Conservation (phyloP, 2,113 vertebrate genomes). For the Mixornis gularis region DNA sequence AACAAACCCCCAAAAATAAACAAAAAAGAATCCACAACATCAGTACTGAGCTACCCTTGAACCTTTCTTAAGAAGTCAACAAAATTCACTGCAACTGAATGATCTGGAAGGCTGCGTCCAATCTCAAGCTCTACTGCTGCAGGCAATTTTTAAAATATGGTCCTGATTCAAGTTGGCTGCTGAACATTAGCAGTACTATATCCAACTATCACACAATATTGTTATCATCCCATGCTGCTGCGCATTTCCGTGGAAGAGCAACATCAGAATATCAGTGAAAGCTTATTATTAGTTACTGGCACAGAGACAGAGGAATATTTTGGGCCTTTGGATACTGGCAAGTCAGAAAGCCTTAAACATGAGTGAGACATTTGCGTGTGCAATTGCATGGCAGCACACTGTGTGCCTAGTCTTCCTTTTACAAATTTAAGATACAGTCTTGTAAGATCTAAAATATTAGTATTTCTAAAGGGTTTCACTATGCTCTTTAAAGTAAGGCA, state of each 20-base stretch:
- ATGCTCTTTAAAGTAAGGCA: background rate
- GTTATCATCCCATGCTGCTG: background rate
- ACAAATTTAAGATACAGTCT: rapidly evolving
- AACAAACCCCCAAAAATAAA: background rate
- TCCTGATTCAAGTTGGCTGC: background rate
- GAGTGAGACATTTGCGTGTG: background rate
- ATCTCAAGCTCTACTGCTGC: background rate
- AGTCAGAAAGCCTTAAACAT: background rate
- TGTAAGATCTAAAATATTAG: background rate
- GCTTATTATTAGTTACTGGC: conserved; percentile 31
- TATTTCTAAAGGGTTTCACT: background rate
- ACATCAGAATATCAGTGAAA: conserved; percentile 38
- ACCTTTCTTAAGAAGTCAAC: background rate
- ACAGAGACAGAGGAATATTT: background rate
- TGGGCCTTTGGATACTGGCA: background rate
- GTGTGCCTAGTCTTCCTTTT: background rate
- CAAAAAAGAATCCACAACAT: background rate
- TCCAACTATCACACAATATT: background rate
- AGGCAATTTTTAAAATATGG: background rate
- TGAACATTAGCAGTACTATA: background rate
- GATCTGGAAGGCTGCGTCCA: background rate
- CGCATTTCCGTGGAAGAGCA: background rate
- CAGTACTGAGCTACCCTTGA: background rate
- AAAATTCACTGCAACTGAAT: background rate
- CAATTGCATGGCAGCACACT: background rate